Evolutionary conservation across 2,888 invertebrate genomes (phyloP).

Genomic region (Chalcosyrphus nemorum): DNA sequence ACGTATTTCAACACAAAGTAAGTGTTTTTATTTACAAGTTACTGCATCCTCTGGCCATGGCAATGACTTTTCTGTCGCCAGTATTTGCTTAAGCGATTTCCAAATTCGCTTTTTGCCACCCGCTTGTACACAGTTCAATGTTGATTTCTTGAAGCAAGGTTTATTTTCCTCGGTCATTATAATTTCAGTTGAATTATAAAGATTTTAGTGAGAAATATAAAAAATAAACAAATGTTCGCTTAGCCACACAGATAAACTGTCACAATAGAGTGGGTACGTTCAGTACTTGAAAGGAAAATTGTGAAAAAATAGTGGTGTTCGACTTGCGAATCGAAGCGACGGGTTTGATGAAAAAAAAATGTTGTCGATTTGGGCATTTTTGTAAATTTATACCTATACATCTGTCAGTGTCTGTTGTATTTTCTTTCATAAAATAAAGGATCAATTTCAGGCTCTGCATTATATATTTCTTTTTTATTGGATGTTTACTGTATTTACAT

Average conservation of each 20-base stretch:
- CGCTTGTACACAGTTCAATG: constrained; percentile 75
- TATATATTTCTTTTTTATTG: too few species aligned
- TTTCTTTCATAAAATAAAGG: too few species aligned
- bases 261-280: neutral
- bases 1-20: neutral
- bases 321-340: too few species aligned
- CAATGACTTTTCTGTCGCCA: constrained; percentile 89
- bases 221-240: constrained; percentile 21
- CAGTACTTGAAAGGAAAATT: neutral
- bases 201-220: neutral
- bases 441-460: too few species aligned
- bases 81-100: constrained; percentile 94
- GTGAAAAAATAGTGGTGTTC: too few species aligned
- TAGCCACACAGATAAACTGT: too few species aligned
- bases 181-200: neutral
- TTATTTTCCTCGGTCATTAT: constrained; percentile 42
- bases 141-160: constrained; percentile 76
- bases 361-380: too few species aligned
- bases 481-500: too few species aligned
- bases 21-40: constrained; percentile 82
- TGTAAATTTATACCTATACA: too few species aligned
- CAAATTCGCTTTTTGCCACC: constrained; percentile 89
- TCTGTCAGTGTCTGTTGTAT: too few species aligned
- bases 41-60: constrained; percentile 91
- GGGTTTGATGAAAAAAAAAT: too few species aligned